Percentiles rank a stretch among this genome's conserved stretches.
phyloP scores from a whole-genome alignment of 2,113 vertebrate genomes.

The Synchiropus splendidus region DNA sequence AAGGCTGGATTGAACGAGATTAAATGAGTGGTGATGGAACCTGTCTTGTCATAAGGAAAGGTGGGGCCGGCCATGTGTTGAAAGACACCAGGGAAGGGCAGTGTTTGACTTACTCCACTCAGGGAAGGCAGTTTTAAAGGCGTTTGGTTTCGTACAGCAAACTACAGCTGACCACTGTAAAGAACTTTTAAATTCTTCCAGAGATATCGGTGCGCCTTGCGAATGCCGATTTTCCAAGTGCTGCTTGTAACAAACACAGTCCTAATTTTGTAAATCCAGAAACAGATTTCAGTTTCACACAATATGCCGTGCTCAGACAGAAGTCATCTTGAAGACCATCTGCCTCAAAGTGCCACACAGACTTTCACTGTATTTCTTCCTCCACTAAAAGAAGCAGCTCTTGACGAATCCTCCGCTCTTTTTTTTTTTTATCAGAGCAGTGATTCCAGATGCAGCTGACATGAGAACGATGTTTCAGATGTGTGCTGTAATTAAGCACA shows the following conservation, averaged over 20 bases:
- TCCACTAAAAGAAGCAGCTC: not conserved
- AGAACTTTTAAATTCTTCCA: no score
- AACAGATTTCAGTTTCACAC: slow-evolving; percentile 1
- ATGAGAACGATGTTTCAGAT: no score
- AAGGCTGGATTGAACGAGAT: no score
- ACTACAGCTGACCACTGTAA: no score
- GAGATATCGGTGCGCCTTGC: no score
- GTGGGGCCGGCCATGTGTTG: slow-evolving; percentile 9
- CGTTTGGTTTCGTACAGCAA: no score
- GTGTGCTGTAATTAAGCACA: no score
- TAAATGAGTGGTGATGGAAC: slow-evolving; percentile 6
- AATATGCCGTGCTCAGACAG: slow-evolving; percentile 10
- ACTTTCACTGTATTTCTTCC: no score
- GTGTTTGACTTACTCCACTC: slow-evolving; percentile 18
- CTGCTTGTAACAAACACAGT: no score
- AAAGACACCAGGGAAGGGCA: slow-evolving; percentile 18
- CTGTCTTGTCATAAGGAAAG: slow-evolving; percentile 20
- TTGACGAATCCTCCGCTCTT: not conserved
- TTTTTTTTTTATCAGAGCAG: slow-evolving; percentile 2
- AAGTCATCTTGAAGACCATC: slow-evolving; percentile 13
- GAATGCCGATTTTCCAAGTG: no score
- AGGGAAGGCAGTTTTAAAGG: no score
- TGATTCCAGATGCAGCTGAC: no score
- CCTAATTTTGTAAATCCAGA: not conserved
- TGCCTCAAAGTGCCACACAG: slow-evolving; percentile 2